These are phyloP conservation scores for Drosophila glabriapex DNA, from an alignment of 2,888 invertebrate species.

Conservation along the genomic window DNA sequence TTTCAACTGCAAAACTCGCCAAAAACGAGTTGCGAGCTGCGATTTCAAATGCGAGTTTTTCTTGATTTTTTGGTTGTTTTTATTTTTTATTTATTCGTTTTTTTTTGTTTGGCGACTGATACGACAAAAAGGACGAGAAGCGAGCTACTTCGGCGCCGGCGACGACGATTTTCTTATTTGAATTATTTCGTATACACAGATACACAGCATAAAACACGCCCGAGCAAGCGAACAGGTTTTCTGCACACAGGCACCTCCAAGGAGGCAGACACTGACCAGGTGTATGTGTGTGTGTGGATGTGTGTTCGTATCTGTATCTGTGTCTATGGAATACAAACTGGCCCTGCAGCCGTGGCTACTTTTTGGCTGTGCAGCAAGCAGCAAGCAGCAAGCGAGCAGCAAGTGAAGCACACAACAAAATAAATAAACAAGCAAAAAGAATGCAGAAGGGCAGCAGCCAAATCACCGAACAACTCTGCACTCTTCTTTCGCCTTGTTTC, in stretches of 20 bases:
- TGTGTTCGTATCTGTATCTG: slow-evolving; percentile 31
- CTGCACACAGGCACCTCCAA: slow-evolving; percentile 43
- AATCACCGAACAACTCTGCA: slow-evolving; percentile 33
- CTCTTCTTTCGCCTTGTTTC: neutral
- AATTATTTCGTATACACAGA: slow-evolving; percentile 74
- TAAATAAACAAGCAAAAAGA: slow-evolving; percentile 71
- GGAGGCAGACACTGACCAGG: slow-evolving; percentile 40
- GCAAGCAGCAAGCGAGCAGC: slow-evolving; percentile 69
- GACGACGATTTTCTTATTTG: slow-evolving; percentile 73
- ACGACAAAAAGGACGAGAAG: slow-evolving; percentile 47
- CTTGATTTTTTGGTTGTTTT: slow-evolving; percentile 14
- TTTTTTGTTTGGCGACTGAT: slow-evolving; percentile 23
- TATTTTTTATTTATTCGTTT: slow-evolving; percentile 14
- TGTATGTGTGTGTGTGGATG: slow-evolving; percentile 9
- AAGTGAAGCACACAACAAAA: slow-evolving; percentile 68
- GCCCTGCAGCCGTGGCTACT: slow-evolving; percentile 58
- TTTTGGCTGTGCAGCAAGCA: slow-evolving; percentile 64
- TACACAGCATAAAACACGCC: slow-evolving; percentile 57
- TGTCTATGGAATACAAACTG: slow-evolving; percentile 60
- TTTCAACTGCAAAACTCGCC: slow-evolving; percentile 27
- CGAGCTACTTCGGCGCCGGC: slow-evolving; percentile 27
- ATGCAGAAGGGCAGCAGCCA: slow-evolving; percentile 70
- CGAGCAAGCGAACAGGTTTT: slow-evolving; percentile 74
- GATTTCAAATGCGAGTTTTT: slow-evolving; percentile 52
- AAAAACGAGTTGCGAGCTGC: slow-evolving; percentile 51